Percentiles rank a stretch among this genome's conserved stretches.
phyloP scores from a whole-genome alignment of 2,113 vertebrate species.

The Camelus bactrianus region DNA sequence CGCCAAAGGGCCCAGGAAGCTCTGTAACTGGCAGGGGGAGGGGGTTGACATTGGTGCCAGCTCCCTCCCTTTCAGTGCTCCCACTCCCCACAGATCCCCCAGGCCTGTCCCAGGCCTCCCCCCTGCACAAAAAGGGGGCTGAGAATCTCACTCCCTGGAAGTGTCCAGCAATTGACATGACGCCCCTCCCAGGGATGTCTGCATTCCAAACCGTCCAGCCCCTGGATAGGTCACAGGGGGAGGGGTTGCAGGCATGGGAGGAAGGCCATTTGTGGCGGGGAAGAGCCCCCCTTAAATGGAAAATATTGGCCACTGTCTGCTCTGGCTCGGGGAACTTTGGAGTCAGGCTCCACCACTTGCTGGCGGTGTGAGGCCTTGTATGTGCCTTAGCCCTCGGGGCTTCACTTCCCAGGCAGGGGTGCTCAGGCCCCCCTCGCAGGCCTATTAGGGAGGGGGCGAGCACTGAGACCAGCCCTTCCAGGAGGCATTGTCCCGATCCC shows the following conservation, averaged over 20 bases:
- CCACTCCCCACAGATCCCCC: background rate
- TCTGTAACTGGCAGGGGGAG: no score
- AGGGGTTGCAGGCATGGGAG: background rate
- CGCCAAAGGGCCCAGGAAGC: background rate
- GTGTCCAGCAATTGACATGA: accelerated
- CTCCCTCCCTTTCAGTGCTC: background rate
- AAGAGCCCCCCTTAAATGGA: background rate
- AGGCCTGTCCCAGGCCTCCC: background rate
- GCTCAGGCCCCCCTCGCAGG: accelerated
- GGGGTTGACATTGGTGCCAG: accelerated
- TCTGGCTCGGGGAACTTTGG: background rate
- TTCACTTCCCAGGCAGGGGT: background rate
- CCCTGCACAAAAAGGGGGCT: background rate
- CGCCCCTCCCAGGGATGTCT: background rate
- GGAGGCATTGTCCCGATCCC: background rate
- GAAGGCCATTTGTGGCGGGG: background rate
- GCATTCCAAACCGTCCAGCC: background rate
- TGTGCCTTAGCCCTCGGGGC: background rate
- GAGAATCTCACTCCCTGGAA: background rate
- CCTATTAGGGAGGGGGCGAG: background rate
- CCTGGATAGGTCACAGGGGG: no score
- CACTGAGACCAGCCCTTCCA: accelerated
- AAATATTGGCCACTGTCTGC: background rate
- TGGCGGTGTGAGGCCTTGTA: background rate
- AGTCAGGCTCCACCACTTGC: background rate